Conservation (phyloP, 2,113 vertebrate genomes). For the Papio anubis region DNA sequence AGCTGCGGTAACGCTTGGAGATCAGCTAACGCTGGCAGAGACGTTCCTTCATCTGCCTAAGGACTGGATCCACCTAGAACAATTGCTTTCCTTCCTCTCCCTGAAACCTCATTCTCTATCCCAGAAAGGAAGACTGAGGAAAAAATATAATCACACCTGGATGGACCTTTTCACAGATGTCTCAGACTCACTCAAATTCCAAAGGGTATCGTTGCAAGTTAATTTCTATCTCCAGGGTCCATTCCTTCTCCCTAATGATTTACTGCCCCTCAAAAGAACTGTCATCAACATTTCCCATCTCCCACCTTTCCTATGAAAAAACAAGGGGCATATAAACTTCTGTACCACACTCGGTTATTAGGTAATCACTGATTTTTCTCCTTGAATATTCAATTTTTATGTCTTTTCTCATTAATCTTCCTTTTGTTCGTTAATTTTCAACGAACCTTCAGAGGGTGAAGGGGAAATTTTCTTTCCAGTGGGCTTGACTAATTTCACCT, state of each 20-base stretch:
- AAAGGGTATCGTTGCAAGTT: neutral
- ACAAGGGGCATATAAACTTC: neutral
- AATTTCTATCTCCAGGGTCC: neutral
- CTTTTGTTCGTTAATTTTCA: neutral
- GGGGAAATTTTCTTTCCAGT: neutral
- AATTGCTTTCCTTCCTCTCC: neutral
- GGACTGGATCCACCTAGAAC: neutral
- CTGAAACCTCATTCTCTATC: neutral
- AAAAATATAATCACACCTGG: neutral
- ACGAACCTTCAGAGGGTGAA: neutral
- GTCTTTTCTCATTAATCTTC: neutral
- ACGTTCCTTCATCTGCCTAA: neutral
- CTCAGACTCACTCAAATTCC: neutral
- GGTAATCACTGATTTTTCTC: neutral
- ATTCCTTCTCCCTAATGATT: neutral
- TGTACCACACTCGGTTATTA: neutral
- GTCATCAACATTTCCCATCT: neutral
- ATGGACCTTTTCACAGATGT: neutral
- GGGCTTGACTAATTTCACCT: conserved; percentile 1
- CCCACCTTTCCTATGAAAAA: neutral
- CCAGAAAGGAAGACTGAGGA: neutral
- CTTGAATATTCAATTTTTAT: neutral
- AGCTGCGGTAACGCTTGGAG: neutral
- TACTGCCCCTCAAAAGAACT: neutral
- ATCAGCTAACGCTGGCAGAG: neutral